A percentile compares a stretch with the other conserved stretches of the same genome.
Conservation (phyloP, 2,113 vertebrate species). For the Rhegmatorhina hoffmannsi region DNA sequence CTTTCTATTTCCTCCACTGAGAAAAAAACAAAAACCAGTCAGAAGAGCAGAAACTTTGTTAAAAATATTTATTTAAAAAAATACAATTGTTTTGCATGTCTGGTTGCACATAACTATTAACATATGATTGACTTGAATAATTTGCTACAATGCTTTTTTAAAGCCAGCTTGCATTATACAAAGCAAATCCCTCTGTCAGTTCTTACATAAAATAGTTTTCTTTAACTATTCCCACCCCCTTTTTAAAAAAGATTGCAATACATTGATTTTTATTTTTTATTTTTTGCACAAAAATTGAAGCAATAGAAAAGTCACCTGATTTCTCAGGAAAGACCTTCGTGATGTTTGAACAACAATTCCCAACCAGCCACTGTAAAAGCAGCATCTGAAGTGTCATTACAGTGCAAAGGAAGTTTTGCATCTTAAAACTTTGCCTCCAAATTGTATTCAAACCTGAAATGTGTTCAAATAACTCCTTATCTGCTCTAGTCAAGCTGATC, state of each 20-base stretch:
- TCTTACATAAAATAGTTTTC: slow-evolving; percentile 75
- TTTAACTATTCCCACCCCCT: slow-evolving; percentile 46
- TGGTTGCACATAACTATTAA: slow-evolving; percentile 77
- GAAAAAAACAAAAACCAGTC: not conserved
- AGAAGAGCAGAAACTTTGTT: slow-evolving; percentile 59
- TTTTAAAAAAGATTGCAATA: slow-evolving; percentile 66
- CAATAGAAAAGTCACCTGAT: slow-evolving; percentile 66
- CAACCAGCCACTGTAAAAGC: not conserved
- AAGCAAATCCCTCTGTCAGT: slow-evolving; percentile 75
- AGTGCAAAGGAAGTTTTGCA: not conserved
- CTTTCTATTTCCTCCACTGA: not conserved
- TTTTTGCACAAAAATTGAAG: slow-evolving; percentile 73
- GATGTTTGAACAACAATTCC: not conserved
- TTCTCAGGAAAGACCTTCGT: slow-evolving; percentile 61
- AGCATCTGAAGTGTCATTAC: not conserved
- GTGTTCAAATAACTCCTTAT: not conserved
- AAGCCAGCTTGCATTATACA: slow-evolving; percentile 77
- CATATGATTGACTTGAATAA: slow-evolving; percentile 73
- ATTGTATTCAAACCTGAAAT: not conserved
- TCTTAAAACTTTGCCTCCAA: not conserved
- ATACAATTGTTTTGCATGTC: slow-evolving; percentile 79
- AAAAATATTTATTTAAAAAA: slow-evolving; percentile 88
- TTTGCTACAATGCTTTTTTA: slow-evolving; percentile 75
- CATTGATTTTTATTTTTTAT: slow-evolving; percentile 26
- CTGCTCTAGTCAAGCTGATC: not conserved